Percentiles rank a stretch among this genome's conserved stretches.
Evolutionary conservation across 2,797 vertebrate genomes (phyloP).

Genomic region (Chrysocyon brachyurus): DNA sequence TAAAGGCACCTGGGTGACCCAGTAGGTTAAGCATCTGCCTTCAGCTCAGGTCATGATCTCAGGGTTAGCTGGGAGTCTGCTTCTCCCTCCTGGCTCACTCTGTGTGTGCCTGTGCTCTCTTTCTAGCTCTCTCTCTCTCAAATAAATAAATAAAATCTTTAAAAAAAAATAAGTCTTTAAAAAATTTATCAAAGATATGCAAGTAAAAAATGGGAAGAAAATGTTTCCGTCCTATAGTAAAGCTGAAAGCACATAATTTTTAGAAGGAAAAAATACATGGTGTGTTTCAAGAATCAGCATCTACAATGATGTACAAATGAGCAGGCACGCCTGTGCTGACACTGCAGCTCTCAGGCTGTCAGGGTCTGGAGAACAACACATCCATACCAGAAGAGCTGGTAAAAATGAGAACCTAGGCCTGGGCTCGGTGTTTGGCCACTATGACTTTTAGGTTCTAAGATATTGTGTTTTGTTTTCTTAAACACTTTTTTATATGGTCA

Average conservation of each 20-base stretch:
- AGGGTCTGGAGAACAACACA: too few relatives aligned
- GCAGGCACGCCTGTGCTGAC: rapidly evolving
- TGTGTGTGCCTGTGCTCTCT: too few relatives aligned
- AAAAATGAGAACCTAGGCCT: not conserved
- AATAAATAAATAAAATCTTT: too few relatives aligned
- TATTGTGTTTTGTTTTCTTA: not conserved
- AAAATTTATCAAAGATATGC: not conserved
- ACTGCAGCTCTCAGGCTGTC: rapidly evolving
- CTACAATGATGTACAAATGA: rapidly evolving
- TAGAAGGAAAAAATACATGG: not conserved
- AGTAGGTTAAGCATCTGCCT: too few relatives aligned
- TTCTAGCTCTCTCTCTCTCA: too few relatives aligned
- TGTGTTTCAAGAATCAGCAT: rapidly evolving
- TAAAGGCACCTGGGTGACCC: too few relatives aligned
- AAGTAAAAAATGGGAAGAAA: constrained; percentile 4
- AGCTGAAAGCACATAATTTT: not conserved
- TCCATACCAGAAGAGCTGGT: not conserved
- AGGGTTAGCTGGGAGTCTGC: too few relatives aligned
- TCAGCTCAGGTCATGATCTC: too few relatives aligned
- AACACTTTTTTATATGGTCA: not conserved
- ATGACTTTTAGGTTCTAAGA: not conserved
- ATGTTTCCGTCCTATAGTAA: not conserved
- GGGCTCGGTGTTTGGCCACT: not conserved
- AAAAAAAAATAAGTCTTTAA: not conserved
- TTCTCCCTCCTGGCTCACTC: too few relatives aligned